These are phyloP conservation scores for Oikopleura vanhoeffeni DNA, from an alignment of 23 tunicate genomes.

Conservation along the genomic window DNA sequence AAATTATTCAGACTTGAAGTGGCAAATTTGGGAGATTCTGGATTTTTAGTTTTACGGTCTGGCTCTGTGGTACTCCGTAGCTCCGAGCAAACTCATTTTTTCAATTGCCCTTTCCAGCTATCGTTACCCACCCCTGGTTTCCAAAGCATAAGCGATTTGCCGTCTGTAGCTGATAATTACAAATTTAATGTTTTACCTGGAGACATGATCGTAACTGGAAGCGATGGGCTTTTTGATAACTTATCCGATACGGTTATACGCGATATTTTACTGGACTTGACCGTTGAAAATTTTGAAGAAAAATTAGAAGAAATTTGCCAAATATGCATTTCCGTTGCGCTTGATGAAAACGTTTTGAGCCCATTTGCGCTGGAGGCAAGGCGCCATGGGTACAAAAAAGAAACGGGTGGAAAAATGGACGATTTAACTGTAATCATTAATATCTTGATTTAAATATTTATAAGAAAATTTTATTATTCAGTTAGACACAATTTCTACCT, in stretches of 20 bases:
- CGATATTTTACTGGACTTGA: neutral
- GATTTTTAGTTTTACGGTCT: conserved; percentile 64
- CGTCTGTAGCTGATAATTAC: neutral
- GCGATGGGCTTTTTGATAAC: conserved; percentile 92
- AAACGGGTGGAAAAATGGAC: conserved; percentile 6
- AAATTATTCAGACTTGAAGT: no score
- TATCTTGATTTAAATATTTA: no score
- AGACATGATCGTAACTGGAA: conserved; percentile 71
- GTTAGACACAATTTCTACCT: no score
- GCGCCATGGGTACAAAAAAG: neutral
- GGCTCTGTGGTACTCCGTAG: conserved; percentile 67
- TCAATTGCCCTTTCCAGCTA: conserved; percentile 40
- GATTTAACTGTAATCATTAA: neutral
- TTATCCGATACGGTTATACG: conserved; percentile 41
- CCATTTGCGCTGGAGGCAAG: conserved; percentile 6
- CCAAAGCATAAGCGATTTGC: neutral
- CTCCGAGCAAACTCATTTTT: conserved; percentile 78
- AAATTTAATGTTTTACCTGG: conserved; percentile 17
- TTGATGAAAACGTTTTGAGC: neutral
- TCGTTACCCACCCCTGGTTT: neutral
- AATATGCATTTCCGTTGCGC: neutral
- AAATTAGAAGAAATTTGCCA: conserved; percentile 13
- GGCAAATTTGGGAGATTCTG: conserved; percentile 92
- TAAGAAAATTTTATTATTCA: no score
- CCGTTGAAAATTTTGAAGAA: neutral